These are phyloP conservation scores for Eufriesea mexicana DNA, from an alignment of 1,140 invertebrate genomes.

Conservation along the genomic window DNA sequence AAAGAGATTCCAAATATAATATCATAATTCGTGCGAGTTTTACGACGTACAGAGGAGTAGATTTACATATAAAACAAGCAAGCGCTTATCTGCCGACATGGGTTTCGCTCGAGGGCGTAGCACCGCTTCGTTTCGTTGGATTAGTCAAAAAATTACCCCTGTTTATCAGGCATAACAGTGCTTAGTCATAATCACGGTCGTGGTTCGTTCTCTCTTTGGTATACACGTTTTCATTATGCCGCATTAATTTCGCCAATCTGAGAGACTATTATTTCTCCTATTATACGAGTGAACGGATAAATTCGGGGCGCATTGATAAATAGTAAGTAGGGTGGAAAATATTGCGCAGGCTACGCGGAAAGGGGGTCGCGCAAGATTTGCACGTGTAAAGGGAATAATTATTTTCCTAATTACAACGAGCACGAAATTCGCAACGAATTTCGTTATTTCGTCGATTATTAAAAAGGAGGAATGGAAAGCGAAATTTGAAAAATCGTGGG, in stretches of 20 bases:
- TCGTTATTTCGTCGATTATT: too few relatives aligned
- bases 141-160: slow-evolving; percentile 23
- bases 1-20: slow-evolving; percentile 10
- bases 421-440: too few relatives aligned
- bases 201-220: neutral
- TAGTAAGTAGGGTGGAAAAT: neutral
- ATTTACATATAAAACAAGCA: slow-evolving; percentile 34
- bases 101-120: neutral
- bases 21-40: slow-evolving; percentile 32
- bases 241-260: neutral
- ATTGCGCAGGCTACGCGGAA: too few relatives aligned
- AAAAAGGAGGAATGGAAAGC: too few relatives aligned
- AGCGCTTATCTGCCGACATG: slow-evolving; percentile 28
- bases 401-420: too few relatives aligned
- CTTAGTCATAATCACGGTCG: neutral
- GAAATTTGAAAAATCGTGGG: too few relatives aligned
- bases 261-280: neutral
- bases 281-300: neutral
- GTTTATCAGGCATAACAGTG: slow-evolving; percentile 34
- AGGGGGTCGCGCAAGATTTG: neutral
- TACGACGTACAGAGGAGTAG: neutral
- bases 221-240: neutral
- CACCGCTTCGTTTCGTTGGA: slow-evolving; percentile 12
- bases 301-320: neutral
- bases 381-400: too few relatives aligned